Percentiles rank a stretch among this genome's conserved stretches.
These are phyloP conservation scores for Lepidurus apus DNA, from an alignment of 1,140 invertebrate genomes.

Conservation along the genomic window DNA sequence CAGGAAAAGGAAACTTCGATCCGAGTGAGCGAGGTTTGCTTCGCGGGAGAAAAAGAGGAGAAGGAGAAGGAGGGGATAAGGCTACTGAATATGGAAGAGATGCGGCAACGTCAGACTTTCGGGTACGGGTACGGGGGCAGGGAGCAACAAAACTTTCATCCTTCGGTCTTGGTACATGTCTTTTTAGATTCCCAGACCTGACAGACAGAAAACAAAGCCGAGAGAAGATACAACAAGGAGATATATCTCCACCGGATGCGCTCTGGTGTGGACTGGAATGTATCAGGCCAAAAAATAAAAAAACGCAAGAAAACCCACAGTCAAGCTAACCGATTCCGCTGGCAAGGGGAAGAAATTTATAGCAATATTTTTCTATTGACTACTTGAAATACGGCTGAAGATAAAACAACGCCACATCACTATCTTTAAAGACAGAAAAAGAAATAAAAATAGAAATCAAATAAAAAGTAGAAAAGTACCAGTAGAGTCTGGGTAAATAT, in stretches of 20 bases:
- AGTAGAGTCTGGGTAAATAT: background rate
- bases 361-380: conserved; percentile 12
- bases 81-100: conserved; percentile 14
- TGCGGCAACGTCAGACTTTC: conserved; percentile 12
- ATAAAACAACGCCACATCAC: background rate
- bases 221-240: background rate
- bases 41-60: background rate
- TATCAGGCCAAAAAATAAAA: background rate
- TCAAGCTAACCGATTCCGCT: background rate
- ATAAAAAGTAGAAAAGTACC: background rate
- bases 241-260: conserved; percentile 6
- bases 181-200: conserved; percentile 9
- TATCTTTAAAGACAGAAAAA: background rate
- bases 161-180: background rate
- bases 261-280: conserved; percentile 8
- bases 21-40: conserved; percentile 1
- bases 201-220: conserved; percentile 10
- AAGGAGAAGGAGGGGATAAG: background rate
- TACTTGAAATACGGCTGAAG: background rate
- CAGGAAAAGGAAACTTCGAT: conserved; percentile 21
- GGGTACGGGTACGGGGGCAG: background rate
- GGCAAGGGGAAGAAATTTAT: conserved; percentile 5
- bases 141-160: background rate
- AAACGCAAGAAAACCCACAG: background rate
- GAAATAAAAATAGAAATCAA: background rate